Base-by-base conservation (phyloP, 2,113 vertebrate genomes). In the Boleophthalmus pectinirostris region DNA sequence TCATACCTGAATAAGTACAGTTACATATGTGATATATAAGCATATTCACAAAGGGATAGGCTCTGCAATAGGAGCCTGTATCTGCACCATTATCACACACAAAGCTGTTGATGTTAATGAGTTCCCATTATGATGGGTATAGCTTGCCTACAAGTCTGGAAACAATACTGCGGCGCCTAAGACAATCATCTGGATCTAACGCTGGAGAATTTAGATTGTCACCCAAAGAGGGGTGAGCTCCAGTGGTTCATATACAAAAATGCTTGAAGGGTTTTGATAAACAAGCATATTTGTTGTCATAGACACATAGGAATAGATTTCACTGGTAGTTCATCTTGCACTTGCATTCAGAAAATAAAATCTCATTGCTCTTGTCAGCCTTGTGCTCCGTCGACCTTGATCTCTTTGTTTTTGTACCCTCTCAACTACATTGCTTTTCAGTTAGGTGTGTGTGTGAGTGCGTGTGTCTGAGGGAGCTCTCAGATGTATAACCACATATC, bases 161-260 rank as follows among this genome's bases (percentile, higher is more conserved):
- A 87, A 91, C 82, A 87, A 94, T 93, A 92, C 82, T 86, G 86
- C 93, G 87, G 93, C 92, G 93, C 94, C 96, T 90, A 91, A 94
- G 96, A 98, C 97, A 98, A 98, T 98, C 97, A 98, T 92, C 94
- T 93, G 94, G 91, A 94, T 92, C 80, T 80, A 33, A 82, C 64
- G 78, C 87, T 91, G 93, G 77, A 89, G 94, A 91, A 90, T 77
- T 72, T 91, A 92, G 91, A 87, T 93, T 93, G 88, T 84, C 91
- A 92, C 93, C 92, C 80, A 81, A 87, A 83, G 88, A 82, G 91
- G 92, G 91, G 93, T 88, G 93, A 94, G 92, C 94, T 95, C 93
- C 91, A 94, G 91, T 92, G 77, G 88, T 93, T 91, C 91, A 90
- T 79, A 85, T 18, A 82, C 72, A 84, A 86, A 88, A 91, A 93